phyloP scores from a whole-genome alignment of 2,888 invertebrate species.

The Thymelicus lineola region DNA sequence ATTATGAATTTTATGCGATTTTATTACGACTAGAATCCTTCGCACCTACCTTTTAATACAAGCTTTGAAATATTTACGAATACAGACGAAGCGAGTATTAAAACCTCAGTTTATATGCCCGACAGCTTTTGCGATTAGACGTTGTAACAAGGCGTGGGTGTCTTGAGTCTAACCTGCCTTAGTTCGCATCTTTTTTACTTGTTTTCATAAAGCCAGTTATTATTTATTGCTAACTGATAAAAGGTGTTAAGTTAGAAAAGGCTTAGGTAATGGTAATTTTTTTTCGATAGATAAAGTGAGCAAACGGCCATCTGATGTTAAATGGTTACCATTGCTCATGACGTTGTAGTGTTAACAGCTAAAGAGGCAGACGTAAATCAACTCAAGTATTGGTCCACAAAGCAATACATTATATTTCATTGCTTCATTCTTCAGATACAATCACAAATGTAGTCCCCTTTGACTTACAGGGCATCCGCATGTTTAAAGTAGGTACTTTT shows the following conservation, averaged over 20 bases:
- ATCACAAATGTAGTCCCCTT: too few species aligned
- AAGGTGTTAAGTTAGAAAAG: background rate
- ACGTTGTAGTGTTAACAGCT: too few species aligned
- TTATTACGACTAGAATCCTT: conserved; percentile 32
- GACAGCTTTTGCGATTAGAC: conserved; percentile 47
- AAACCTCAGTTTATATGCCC: conserved; percentile 65
- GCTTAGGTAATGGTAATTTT: too few species aligned
- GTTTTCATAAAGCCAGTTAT: background rate
- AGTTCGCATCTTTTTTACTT: background rate
- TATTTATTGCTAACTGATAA: background rate
- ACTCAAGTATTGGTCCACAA: too few species aligned
- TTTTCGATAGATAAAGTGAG: too few species aligned
- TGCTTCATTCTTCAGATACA: too few species aligned
- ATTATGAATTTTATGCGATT: conserved; percentile 6
- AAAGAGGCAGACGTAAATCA: too few species aligned
- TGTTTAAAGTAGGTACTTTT: too few species aligned
- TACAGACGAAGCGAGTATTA: conserved; percentile 54
- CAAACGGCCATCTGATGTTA: too few species aligned
- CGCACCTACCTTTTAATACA: conserved; percentile 35
- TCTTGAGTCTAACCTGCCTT: conserved; percentile 45
- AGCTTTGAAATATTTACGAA: conserved; percentile 27
- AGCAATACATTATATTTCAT: conserved; percentile 5
- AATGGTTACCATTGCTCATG: too few species aligned
- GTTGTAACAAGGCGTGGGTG: conserved; percentile 49
- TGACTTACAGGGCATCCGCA: too few species aligned